A percentile compares a stretch with the other conserved stretches of the same genome.
phyloP scores from a whole-genome alignment of 2,797 vertebrate genomes.

The Momotus momota region DNA sequence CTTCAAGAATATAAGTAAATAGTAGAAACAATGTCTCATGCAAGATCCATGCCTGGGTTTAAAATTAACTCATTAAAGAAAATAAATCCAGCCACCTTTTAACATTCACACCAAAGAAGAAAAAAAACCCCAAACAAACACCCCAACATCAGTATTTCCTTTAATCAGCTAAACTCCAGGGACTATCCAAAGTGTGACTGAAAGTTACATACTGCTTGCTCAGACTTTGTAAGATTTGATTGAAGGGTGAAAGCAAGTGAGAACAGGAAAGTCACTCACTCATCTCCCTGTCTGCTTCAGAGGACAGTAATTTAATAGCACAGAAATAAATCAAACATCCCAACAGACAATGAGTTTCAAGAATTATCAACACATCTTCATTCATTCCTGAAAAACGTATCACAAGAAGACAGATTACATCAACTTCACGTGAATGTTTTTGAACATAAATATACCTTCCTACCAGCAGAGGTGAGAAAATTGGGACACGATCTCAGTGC shows the following conservation, averaged over 20 bases:
- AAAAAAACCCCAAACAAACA: not conserved
- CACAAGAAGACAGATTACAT: rapidly evolving
- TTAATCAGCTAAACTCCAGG: not conserved
- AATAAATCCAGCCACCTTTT: not conserved
- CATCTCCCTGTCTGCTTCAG: not conserved
- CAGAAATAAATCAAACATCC: not conserved
- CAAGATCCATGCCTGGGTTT: not conserved
- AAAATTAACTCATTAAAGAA: not conserved
- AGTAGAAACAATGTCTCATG: not conserved
- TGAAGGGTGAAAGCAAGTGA: not conserved
- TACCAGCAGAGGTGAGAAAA: not conserved
- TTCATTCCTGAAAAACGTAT: not conserved
- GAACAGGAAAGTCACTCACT: not conserved
- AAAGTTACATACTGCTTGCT: not conserved
- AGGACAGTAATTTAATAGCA: not conserved
- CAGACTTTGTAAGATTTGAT: not conserved
- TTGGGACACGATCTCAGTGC: not conserved
- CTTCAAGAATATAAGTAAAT: not conserved
- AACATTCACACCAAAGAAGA: not conserved
- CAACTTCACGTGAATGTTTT: not conserved
- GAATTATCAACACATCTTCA: not conserved
- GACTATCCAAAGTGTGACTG: not conserved
- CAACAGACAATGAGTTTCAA: not conserved
- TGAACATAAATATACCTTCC: not conserved
- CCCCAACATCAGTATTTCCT: not conserved